These are phyloP conservation scores for Nycteola revayana DNA, from an alignment of 2,888 invertebrate genomes.

Conservation along the genomic window DNA sequence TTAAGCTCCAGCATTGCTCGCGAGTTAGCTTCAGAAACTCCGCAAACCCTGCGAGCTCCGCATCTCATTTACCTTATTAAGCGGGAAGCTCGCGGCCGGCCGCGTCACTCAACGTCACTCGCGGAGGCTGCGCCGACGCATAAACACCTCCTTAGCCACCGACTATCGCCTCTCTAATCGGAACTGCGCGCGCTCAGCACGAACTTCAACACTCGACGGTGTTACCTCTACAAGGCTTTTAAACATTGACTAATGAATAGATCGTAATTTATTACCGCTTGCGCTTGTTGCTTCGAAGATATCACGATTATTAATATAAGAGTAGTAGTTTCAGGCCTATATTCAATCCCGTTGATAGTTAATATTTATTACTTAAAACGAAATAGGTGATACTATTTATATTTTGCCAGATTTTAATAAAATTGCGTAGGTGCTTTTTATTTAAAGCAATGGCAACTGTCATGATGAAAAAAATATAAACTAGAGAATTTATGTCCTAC, in stretches of 20 bases:
- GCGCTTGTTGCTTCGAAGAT: too few species aligned
- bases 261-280: conserved; percentile 18
- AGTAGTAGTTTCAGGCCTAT: too few species aligned
- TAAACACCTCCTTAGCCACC: conserved; percentile 64
- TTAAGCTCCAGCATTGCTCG: conserved; percentile 42
- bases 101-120: conserved; percentile 71
- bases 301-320: too few species aligned
- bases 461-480: too few species aligned
- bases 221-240: conserved; percentile 6
- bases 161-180: conserved; percentile 51
- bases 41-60: conserved; percentile 53
- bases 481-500: too few species aligned
- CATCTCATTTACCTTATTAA: conserved; percentile 76
- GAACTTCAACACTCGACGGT: conserved; percentile 1
- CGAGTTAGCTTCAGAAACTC: conserved; percentile 38
- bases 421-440: too few species aligned
- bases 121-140: conserved; percentile 41
- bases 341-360: too few species aligned
- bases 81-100: conserved; percentile 51
- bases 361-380: too few species aligned
- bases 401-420: too few species aligned
- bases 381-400: too few species aligned
- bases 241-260: conserved; percentile 16
- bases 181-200: conserved; percentile 18
- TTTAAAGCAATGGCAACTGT: too few species aligned